A percentile compares a stretch with the other conserved stretches of the same genome.
These are phyloP conservation scores for Perca schrenkii DNA, from an alignment of 2,113 vertebrate species.

Conservation along the genomic window DNA sequence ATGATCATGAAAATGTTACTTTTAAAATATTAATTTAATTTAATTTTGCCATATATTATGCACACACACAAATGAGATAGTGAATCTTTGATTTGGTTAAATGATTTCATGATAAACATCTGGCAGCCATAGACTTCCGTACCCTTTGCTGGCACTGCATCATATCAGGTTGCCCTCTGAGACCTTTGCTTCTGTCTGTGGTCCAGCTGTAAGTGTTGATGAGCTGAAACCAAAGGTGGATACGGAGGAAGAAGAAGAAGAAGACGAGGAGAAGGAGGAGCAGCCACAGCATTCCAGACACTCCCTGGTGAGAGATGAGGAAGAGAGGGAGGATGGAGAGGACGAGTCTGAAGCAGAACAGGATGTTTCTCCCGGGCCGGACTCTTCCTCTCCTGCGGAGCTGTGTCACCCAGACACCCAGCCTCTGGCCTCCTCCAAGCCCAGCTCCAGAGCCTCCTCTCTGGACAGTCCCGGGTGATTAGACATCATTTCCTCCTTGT, in stretches of 20 bases:
- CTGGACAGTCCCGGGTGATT: conserved; percentile 63
- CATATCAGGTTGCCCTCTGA: not conserved
- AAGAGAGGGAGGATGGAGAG: conserved; percentile 50
- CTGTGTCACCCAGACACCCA: conserved; percentile 25
- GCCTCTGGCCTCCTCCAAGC: conserved; percentile 41
- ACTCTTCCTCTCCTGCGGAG: conserved; percentile 58
- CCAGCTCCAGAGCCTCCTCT: conserved; percentile 55
- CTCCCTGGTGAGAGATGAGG: conserved; percentile 30
- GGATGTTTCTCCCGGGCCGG: conserved; percentile 52
- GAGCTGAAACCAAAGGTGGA: conserved; percentile 45
- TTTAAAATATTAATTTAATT: not conserved
- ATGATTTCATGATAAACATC: not conserved
- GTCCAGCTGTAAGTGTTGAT: conserved; percentile 39
- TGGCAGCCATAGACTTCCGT: not conserved
- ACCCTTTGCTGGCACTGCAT: not conserved
- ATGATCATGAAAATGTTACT: too few relatives aligned
- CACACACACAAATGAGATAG: not conserved
- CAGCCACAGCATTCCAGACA: conserved; percentile 18
- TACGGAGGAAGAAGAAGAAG: conserved; percentile 27
- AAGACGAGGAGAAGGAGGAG: conserved; percentile 26
- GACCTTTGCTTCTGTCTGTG: conserved; percentile 29
- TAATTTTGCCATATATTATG: too few relatives aligned
- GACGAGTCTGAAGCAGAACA: conserved; percentile 40
- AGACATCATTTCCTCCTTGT: conserved; percentile 24
- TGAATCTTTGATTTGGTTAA: not conserved